A percentile compares a stretch with the other conserved stretches of the same genome.
Evolutionary conservation across 2,888 invertebrate genomes (phyloP).

Genomic region (Tricholauxania praeusta): DNA sequence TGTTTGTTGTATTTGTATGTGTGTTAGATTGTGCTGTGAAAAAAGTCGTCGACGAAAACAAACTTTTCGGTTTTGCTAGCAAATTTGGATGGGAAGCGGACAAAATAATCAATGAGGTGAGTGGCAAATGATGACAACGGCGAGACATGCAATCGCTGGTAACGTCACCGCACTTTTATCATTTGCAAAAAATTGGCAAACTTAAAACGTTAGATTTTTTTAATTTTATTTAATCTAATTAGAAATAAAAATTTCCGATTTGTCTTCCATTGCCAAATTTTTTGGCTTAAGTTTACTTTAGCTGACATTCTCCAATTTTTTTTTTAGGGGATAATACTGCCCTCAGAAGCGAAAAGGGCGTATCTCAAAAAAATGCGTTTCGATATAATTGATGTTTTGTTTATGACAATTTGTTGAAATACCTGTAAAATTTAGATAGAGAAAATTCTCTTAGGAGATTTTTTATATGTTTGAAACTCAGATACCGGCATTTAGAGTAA

Average conservation of each 20-base stretch:
- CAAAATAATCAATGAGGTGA: conserved; percentile 49
- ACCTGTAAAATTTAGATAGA: too few relatives aligned
- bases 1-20: conserved; percentile 15
- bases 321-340: too few relatives aligned
- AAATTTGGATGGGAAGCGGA: conserved; percentile 22
- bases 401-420: too few relatives aligned
- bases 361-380: too few relatives aligned
- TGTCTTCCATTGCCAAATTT: not conserved
- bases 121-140: conserved; percentile 17
- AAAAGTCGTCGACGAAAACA: conserved; percentile 6
- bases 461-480: too few relatives aligned
- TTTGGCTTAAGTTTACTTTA: not conserved
- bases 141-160: not conserved
- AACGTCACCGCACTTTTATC: not conserved
- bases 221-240: not conserved
- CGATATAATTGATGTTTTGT: too few relatives aligned
- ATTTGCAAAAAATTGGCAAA: not conserved
- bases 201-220: not conserved
- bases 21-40: conserved; percentile 10
- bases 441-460: too few relatives aligned
- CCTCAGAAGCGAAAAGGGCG: too few relatives aligned
- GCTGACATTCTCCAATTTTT: too few relatives aligned
- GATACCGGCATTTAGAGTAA: too few relatives aligned
- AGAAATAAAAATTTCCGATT: not conserved
- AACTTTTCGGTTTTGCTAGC: conserved; percentile 32